Conservation (phyloP, 2,888 invertebrate species). For the Epinotia bilunana region DNA sequence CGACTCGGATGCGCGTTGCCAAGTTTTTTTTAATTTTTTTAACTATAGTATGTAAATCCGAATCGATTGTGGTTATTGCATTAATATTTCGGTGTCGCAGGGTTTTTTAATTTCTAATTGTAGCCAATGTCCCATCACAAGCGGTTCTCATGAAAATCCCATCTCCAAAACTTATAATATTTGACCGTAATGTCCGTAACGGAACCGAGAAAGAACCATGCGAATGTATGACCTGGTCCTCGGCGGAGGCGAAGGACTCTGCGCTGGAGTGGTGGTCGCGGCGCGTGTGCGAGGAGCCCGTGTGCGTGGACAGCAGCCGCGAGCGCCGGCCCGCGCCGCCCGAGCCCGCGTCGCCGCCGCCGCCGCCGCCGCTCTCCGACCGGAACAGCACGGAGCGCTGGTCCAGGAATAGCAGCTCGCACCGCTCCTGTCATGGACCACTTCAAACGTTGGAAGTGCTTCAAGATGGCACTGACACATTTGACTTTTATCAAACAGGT, state of each 20-base stretch:
- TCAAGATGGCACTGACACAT: not conserved
- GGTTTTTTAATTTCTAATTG: too few relatives aligned
- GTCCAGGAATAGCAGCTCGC: slow-evolving; percentile 94
- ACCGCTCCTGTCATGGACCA: slow-evolving; percentile 87
- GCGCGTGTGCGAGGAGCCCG: slow-evolving; percentile 74
- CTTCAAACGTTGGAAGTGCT: not conserved
- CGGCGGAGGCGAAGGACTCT: slow-evolving; percentile 98
- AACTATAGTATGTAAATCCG: too few relatives aligned
- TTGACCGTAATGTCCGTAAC: too few relatives aligned
- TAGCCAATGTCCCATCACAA: too few relatives aligned
- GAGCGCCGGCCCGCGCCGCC: slow-evolving; percentile 62
- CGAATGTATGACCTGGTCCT: slow-evolving; percentile 88
- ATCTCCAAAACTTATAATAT: too few relatives aligned
- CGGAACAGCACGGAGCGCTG: slow-evolving; percentile 94
- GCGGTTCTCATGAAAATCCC: too few relatives aligned
- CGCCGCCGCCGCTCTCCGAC: slow-evolving; percentile 87
- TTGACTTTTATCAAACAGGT: too few relatives aligned
- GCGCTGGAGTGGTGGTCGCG: slow-evolving; percentile 92
- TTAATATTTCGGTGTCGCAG: too few relatives aligned
- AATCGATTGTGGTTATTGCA: too few relatives aligned
- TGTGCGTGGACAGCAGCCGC: slow-evolving; percentile 76
- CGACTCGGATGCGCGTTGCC: too few relatives aligned
- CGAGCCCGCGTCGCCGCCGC: slow-evolving; percentile 58
- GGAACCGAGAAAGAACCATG: not conserved
- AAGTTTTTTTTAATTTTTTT: too few relatives aligned